Conservation (phyloP, 2,888 invertebrate species). For the Phrixothrix hirtus region DNA sequence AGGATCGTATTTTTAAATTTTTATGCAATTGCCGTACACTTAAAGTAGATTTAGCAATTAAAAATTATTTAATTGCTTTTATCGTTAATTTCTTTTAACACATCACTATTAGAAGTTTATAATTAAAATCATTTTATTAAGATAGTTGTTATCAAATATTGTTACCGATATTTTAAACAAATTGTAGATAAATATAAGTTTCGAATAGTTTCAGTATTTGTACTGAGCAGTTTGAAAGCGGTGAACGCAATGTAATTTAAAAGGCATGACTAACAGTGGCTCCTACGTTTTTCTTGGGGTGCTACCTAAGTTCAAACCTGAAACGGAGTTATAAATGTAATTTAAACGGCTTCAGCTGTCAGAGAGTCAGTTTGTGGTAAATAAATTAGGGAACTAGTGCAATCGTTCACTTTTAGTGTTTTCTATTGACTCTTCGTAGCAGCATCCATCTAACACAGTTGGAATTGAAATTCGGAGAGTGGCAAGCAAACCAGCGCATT, state of each 20-base stretch:
- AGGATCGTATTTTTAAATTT: no score
- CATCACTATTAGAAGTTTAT: neutral
- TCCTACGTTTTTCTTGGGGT: no score
- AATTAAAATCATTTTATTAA: neutral
- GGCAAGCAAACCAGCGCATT: constrained; percentile 26
- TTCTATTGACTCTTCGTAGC: constrained; percentile 5
- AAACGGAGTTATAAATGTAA: neutral
- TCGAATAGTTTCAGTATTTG: no score
- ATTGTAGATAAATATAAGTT: no score
- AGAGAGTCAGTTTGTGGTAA: constrained; percentile 14
- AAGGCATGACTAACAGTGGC: neutral
- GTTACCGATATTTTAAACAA: no score
- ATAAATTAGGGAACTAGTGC: constrained; percentile 18
- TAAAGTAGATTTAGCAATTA: neutral
- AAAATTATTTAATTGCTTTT: neutral
- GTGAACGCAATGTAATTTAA: no score
- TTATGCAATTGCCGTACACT: no score
- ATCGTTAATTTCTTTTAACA: neutral
- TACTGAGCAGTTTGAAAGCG: no score
- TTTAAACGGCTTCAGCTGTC: constrained; percentile 1
- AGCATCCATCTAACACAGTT: constrained; percentile 17
- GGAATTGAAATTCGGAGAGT: constrained; percentile 30
- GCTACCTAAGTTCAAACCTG: neutral
- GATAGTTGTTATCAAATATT: no score
- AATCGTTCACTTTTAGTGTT: constrained; percentile 18